Evolutionary conservation across 2,113 vertebrate genomes (phyloP).

Genomic region (Larimichthys crocea): DNA sequence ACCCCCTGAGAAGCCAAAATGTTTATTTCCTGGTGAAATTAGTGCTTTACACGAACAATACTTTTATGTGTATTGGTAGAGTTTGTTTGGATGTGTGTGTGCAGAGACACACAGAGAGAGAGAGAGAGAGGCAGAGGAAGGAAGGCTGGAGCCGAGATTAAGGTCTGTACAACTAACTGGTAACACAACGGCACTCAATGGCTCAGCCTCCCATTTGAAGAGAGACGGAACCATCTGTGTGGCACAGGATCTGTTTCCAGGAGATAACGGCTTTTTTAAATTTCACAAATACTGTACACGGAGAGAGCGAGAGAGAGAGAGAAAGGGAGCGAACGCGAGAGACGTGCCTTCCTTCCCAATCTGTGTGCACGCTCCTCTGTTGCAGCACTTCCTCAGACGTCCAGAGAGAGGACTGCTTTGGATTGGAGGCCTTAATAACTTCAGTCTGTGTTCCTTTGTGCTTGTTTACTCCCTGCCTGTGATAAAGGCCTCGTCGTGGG

Average conservation of each 20-base stretch:
- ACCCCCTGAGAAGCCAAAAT: slow-evolving; percentile 44
- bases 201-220: slow-evolving; percentile 82
- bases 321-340: slow-evolving; percentile 27
- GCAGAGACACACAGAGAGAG: slow-evolving; percentile 12
- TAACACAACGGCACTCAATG: slow-evolving; percentile 76
- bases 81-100: slow-evolving; percentile 12
- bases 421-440: slow-evolving; percentile 73
- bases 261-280: slow-evolving; percentile 85
- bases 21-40: slow-evolving; percentile 51
- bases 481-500: slow-evolving; percentile 69
- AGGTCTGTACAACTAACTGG: slow-evolving; percentile 79
- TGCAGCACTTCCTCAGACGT: slow-evolving; percentile 59
- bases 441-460: slow-evolving; percentile 66
- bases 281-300: slow-evolving; percentile 79
- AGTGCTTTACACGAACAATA: slow-evolving; percentile 55
- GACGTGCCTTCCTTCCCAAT: slow-evolving; percentile 66
- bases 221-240: slow-evolving; percentile 82
- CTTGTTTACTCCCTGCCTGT: slow-evolving; percentile 66
- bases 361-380: slow-evolving; percentile 41
- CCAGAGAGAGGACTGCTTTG: slow-evolving; percentile 62
- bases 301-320: slow-evolving; percentile 39
- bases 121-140: slow-evolving; percentile 69
- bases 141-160: slow-evolving; percentile 83
- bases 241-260: slow-evolving; percentile 85
- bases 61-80: slow-evolving; percentile 41